Percentiles rank a stretch among this genome's conserved stretches.
Conservation (phyloP, 2,113 vertebrate genomes). For the Callocephalon fimbriatum region DNA sequence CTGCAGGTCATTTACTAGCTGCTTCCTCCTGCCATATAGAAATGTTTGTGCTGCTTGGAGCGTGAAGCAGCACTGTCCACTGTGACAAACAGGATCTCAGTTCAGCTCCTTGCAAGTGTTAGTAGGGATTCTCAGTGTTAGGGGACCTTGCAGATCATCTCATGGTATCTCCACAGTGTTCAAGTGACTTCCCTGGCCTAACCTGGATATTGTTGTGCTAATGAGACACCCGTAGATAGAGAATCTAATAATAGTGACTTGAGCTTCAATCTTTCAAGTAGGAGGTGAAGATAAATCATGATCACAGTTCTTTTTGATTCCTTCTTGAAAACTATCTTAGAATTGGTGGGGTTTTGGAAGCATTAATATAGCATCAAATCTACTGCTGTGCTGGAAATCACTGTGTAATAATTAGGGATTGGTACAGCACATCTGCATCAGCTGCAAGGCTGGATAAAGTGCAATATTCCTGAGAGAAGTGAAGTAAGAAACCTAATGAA, state of each 20-base stretch:
- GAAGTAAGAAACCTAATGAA: not conserved
- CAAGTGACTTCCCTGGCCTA: not conserved
- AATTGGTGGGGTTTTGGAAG: not conserved
- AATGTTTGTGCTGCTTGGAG: not conserved
- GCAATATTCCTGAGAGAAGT: not conserved
- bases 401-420: not conserved
- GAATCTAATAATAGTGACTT: not conserved
- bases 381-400: not conserved
- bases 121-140: not conserved
- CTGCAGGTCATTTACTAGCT: not conserved
- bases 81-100: not conserved
- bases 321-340: not conserved
- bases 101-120: not conserved
- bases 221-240: not conserved
- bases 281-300: not conserved
- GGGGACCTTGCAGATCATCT: not conserved
- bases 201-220: not conserved
- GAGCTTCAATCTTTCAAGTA: not conserved
- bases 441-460: not conserved
- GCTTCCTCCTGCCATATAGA: not conserved
- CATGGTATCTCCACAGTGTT: not conserved
- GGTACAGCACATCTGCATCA: not conserved
- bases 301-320: not conserved
- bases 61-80: not conserved
- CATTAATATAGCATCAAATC: not conserved